Conservation (phyloP, 2,113 vertebrate species). For the Australoheros scitulus region DNA sequence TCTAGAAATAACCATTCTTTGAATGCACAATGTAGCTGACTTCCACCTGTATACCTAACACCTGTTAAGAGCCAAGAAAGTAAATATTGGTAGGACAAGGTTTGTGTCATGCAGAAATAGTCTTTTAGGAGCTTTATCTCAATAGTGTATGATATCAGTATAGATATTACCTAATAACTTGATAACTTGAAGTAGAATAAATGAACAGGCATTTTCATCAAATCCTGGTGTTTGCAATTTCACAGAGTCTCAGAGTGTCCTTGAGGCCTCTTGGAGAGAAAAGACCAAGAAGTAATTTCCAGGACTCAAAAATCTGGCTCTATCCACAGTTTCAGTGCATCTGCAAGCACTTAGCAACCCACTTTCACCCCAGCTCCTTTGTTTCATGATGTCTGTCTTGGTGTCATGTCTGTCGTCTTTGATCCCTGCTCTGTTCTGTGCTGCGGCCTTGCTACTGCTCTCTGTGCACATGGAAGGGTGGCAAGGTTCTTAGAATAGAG, state of each 20-base stretch:
- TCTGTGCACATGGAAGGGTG: too few relatives aligned
- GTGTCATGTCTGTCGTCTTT: not conserved
- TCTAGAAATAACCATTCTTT: not conserved
- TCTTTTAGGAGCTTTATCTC: not conserved
- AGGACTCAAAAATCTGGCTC: not conserved
- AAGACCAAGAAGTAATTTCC: not conserved
- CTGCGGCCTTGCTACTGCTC: too few relatives aligned
- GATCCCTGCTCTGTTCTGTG: too few relatives aligned
- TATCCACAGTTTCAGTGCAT: not conserved
- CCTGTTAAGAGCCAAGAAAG: not conserved
- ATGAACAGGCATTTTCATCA: not conserved
- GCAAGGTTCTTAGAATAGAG: too few relatives aligned
- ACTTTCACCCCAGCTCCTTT: not conserved
- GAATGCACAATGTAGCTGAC: not conserved
- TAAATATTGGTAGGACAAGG: not conserved
- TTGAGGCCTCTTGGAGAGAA: not conserved
- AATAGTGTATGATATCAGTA: too few relatives aligned
- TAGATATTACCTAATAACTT: not conserved
- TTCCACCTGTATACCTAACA: not conserved
- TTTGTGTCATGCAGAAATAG: not conserved
- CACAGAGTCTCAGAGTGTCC: not conserved
- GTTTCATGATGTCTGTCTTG: not conserved
- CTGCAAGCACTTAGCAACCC: not conserved
- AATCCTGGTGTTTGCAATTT: not conserved
- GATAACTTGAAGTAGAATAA: not conserved